Percentiles rank a stretch among this genome's conserved stretches.
Conservation (phyloP, 2,888 invertebrate genomes). For the Volucella bombylans region DNA sequence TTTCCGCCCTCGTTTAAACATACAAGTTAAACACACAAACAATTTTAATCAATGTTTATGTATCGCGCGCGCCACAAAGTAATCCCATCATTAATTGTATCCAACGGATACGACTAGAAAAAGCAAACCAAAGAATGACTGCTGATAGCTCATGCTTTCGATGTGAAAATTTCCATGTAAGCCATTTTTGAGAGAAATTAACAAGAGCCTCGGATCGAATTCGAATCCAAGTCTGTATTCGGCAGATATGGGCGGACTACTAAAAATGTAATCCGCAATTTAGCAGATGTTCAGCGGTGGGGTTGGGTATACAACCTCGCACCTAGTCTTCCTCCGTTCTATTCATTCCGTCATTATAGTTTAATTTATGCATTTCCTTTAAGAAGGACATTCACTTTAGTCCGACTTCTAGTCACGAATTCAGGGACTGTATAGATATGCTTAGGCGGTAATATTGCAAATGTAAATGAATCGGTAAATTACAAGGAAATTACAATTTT, state of each 20-base stretch:
- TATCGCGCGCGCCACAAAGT: slow-evolving; percentile 48
- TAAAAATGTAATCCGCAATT: slow-evolving; percentile 65
- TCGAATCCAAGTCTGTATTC: too few relatives aligned
- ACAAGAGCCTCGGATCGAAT: slow-evolving; percentile 41
- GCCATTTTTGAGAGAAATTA: slow-evolving; percentile 33
- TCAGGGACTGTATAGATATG: slow-evolving; percentile 6
- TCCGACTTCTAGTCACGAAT: neutral
- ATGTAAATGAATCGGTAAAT: slow-evolving; percentile 62
- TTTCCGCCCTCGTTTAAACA: slow-evolving; percentile 35
- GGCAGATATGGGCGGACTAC: slow-evolving; percentile 58
- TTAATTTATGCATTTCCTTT: slow-evolving; percentile 53
- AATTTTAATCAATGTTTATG: slow-evolving; percentile 71
- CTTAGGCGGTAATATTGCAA: slow-evolving; percentile 24
- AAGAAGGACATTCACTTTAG: slow-evolving; percentile 6
- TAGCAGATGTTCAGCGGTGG: slow-evolving; percentile 59
- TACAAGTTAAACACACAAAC: slow-evolving; percentile 65
- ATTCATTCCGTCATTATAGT: slow-evolving; percentile 42
- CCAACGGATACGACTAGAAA: neutral
- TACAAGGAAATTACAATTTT: slow-evolving; percentile 30
- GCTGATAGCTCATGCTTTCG: neutral
- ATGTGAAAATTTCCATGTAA: slow-evolving; percentile 60
- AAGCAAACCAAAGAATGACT: neutral
- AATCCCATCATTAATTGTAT: slow-evolving; percentile 65
- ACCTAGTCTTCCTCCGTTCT: slow-evolving; percentile 16
- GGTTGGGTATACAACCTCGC: neutral